A percentile compares a stretch with the other conserved stretches of the same genome.
Conservation (phyloP, 2,797 vertebrate species). For the Cirrhinus molitorella region DNA sequence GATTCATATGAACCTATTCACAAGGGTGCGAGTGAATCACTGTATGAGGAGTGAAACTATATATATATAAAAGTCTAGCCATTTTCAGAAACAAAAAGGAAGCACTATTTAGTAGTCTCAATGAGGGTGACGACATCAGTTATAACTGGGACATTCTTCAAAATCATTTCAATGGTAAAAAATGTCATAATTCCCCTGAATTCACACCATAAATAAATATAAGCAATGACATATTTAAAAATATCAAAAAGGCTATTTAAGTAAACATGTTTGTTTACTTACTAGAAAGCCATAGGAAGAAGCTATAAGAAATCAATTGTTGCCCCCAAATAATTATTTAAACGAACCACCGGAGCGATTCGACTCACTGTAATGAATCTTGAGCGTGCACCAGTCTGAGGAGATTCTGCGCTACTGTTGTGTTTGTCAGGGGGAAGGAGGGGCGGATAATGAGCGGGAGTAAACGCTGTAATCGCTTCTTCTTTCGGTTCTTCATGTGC, state of each 20-base stretch:
- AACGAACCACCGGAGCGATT: not conserved
- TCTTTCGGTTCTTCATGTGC: conserved; percentile 3
- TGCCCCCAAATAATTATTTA: not conserved
- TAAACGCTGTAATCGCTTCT: not conserved
- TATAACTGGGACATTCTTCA: not conserved
- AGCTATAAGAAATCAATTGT: not conserved
- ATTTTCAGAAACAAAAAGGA: too few species aligned
- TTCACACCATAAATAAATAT: not conserved
- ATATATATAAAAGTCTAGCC: not conserved
- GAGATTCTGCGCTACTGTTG: not conserved
- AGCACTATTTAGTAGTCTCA: not conserved
- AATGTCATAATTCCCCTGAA: not conserved
- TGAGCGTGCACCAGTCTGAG: too few species aligned
- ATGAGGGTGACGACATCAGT: not conserved
- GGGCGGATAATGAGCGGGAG: not conserved
- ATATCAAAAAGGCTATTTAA: not conserved
- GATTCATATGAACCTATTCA: conserved; percentile 17
- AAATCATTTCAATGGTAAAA: not conserved
- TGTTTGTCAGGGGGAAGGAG: not conserved
- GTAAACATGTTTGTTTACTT: not conserved
- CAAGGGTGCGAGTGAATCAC: not conserved
- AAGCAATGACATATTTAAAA: not conserved
- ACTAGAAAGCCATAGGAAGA: not conserved
- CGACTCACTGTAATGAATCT: not conserved
- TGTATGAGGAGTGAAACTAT: not conserved